Conservation (phyloP, 2,113 vertebrate genomes). For the Malaclemys terrapin region DNA sequence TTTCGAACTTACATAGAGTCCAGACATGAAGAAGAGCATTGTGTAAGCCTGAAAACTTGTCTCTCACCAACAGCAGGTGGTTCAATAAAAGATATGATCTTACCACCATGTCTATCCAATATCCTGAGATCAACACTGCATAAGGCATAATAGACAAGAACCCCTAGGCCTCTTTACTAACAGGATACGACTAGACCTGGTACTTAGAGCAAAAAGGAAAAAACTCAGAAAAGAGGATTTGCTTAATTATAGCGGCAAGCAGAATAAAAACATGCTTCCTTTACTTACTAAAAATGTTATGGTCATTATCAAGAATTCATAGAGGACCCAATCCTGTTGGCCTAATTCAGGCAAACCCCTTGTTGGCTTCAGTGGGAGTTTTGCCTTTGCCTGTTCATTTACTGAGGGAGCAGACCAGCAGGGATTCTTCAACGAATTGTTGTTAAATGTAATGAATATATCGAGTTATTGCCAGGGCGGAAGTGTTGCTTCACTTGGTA, state of each 20-base stretch:
- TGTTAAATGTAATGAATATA: not conserved
- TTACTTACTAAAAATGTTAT: not conserved
- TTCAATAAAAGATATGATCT: not conserved
- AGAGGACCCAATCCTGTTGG: not conserved
- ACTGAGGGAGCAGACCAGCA: not conserved
- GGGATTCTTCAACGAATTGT: not conserved
- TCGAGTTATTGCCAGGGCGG: not conserved
- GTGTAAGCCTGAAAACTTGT: not conserved
- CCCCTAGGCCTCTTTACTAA: not conserved
- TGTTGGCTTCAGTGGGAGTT: not conserved
- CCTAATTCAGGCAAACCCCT: not conserved
- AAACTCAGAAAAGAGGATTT: not conserved
- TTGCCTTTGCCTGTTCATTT: not conserved
- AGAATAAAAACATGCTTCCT: not conserved
- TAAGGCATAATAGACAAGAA: not conserved
- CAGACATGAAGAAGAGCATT: not conserved
- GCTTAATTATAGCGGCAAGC: not conserved
- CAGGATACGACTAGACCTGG: not conserved
- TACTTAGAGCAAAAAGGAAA: not conserved
- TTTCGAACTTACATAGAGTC: not conserved
- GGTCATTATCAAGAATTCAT: not conserved
- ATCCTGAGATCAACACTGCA: not conserved
- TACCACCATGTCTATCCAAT: not conserved
- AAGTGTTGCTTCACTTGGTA: conserved; percentile 9
- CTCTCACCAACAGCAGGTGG: not conserved